Evolutionary conservation across 2,888 invertebrate genomes (phyloP), one percentile per base, ranked within the genome.

Genomic region (Synergus gifuensis): DNA sequence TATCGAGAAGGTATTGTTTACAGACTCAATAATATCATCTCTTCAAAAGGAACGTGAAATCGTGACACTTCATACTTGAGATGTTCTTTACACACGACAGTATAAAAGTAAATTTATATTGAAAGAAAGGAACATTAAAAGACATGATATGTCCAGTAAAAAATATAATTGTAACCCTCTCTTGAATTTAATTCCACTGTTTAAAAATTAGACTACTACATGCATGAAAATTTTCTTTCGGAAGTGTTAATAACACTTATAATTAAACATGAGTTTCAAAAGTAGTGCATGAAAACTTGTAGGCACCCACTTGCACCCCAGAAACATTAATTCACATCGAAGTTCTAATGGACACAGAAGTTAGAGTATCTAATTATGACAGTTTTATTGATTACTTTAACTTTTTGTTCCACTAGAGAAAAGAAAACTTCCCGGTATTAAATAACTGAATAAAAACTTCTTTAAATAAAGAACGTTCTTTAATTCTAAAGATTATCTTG

Each of bases 1-100:
- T 18, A 69, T 69, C 49, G 69, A 49, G 16, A 69, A 49, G 46
- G 44, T 22, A 69, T 69, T 69, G 67, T 69, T 44, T 67, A 2
- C 22, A 46, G 18, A 46, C 18, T 46, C 22, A 22, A 28, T 46
- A 69, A 69, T 69, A 46, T 46, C 46, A 3, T 16, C 67, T 69
- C 44, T 46, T 14, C 3, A 46, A 44, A 18, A 46, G 22, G 18
- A 69, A 46, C 18, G 18, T 22, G 64, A 22, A 62, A 62, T 22
- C 36, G 8, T 64, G 3, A 58, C 18, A 9, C 54, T 18, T 16
- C 54, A 58, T n/a, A 18, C 54, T n/a, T 18, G 18, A 58, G 9
- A 58, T 58, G n/a, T 58, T 58, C n/a, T 58, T 9, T 18, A 8
- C 36, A 36, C 18, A 18, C 8, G 2, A 58, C 8, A 18, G n/a